Conservation (phyloP, 2,797 vertebrate species). For the Danio tinwini region DNA sequence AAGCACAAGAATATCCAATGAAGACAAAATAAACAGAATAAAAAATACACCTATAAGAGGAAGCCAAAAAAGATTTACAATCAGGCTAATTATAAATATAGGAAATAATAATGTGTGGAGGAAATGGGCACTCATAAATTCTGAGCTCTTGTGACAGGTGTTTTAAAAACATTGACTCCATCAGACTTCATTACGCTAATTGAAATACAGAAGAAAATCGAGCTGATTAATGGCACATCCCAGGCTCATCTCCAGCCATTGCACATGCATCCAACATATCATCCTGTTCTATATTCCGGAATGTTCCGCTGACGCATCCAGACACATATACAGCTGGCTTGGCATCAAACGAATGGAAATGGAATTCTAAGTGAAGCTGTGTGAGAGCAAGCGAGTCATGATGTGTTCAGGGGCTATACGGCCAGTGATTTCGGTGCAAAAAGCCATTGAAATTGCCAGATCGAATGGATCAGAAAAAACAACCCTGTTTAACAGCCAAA, state of each 20-base stretch:
- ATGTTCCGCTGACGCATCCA: background rate
- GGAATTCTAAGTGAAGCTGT: constrained; percentile 3
- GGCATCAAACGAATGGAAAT: constrained; percentile 17
- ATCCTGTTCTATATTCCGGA: constrained; percentile 5
- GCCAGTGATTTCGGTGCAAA: constrained; percentile 5
- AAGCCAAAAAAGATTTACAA: constrained; percentile 43
- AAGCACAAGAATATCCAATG: background rate
- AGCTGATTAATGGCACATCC: background rate
- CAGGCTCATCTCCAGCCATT: constrained; percentile 1
- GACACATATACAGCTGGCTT: constrained; percentile 28
- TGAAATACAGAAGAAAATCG: constrained; percentile 47
- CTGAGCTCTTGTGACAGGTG: constrained; percentile 32
- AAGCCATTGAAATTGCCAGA: constrained; percentile 38
- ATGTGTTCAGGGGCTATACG: constrained; percentile 23
- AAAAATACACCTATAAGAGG: constrained; percentile 21
- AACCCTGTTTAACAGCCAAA: constrained; percentile 10
- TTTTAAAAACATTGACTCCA: constrained; percentile 53
- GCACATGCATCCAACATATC: constrained; percentile 11
- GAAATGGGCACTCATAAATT: constrained; percentile 51
- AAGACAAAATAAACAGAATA: background rate
- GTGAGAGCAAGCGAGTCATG: constrained; percentile 5
- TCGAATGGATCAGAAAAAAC: constrained; percentile 37
- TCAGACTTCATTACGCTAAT: constrained; percentile 55
- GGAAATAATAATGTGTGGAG: constrained; percentile 50
- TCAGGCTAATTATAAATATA: constrained; percentile 46